Conservation (phyloP, 2,797 vertebrate genomes). For the Gambusia yucatana region DNA sequence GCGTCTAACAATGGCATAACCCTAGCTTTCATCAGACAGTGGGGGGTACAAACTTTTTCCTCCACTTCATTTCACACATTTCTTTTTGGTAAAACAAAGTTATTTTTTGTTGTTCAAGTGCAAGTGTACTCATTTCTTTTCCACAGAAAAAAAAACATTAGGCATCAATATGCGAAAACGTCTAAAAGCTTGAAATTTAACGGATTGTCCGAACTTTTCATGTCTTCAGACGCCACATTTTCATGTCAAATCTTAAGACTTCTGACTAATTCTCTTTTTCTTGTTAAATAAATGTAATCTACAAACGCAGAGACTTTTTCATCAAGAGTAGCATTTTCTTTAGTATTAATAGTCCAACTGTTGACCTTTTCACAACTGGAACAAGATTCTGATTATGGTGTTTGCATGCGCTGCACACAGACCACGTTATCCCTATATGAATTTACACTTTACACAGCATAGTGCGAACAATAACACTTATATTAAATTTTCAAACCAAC, state of each 20-base stretch:
- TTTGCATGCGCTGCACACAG: not conserved
- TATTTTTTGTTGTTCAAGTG: not conserved
- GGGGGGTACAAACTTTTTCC: not conserved
- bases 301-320: not conserved
- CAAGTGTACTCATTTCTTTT: not conserved
- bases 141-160: not conserved
- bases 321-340: not conserved
- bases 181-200: not conserved
- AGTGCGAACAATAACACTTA: slow-evolving; percentile 3
- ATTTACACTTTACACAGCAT: slow-evolving; percentile 4
- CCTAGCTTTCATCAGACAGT: not conserved
- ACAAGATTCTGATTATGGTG: not conserved
- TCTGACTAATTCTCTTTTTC: not conserved
- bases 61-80: not conserved
- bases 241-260: not conserved
- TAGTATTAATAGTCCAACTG: slow-evolving; percentile 1
- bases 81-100: not conserved
- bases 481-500: slow-evolving; percentile 2
- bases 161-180: not conserved
- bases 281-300: not conserved
- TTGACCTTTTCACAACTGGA: not conserved
- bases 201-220: not conserved
- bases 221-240: not conserved
- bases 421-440: not conserved
- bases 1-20: not conserved